Conservation (phyloP, 1,140 invertebrate species). For the Drosophila grimshawi region DNA sequence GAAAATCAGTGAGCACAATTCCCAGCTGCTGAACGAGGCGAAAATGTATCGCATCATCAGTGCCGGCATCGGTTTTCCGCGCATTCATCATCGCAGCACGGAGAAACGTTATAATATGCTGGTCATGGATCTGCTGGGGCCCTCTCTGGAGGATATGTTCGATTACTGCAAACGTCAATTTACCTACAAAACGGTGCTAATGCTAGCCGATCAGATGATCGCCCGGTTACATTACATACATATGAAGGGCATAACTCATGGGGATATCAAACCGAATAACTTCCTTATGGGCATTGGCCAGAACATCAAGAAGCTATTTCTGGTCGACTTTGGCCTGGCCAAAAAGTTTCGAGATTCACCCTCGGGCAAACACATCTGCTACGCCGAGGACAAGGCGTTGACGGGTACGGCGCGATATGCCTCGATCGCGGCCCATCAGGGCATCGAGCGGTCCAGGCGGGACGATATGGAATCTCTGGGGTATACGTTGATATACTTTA, state of each 20-base stretch:
- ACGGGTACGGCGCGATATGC: constrained; percentile 98
- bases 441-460: constrained; percentile 94
- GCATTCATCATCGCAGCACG: constrained; percentile 96
- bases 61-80: constrained; percentile 96
- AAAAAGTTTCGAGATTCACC: constrained; percentile 97
- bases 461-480: constrained; percentile 99
- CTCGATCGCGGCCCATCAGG: constrained; percentile 98
- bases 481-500: constrained; percentile 99
- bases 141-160: constrained; percentile 98
- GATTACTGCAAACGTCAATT: constrained; percentile 98
- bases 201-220: constrained; percentile 98
- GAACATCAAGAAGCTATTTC: constrained; percentile 97
- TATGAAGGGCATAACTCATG: constrained; percentile 97
- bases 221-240: constrained; percentile 97
- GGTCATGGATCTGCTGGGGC: constrained; percentile 98
- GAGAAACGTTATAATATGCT: constrained; percentile 97
- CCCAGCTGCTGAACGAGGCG: constrained; percentile 96
- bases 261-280: constrained; percentile 98
- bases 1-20: constrained; percentile 93
- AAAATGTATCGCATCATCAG: constrained; percentile 97
- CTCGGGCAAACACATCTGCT: constrained; percentile 94
- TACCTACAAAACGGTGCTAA: constrained; percentile 98
- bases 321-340: constrained; percentile 98
- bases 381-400: constrained; percentile 98
- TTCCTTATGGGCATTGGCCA: constrained; percentile 99